phyloP scores from a whole-genome alignment of 1,140 invertebrate genomes.

The Drusus annulatus region DNA sequence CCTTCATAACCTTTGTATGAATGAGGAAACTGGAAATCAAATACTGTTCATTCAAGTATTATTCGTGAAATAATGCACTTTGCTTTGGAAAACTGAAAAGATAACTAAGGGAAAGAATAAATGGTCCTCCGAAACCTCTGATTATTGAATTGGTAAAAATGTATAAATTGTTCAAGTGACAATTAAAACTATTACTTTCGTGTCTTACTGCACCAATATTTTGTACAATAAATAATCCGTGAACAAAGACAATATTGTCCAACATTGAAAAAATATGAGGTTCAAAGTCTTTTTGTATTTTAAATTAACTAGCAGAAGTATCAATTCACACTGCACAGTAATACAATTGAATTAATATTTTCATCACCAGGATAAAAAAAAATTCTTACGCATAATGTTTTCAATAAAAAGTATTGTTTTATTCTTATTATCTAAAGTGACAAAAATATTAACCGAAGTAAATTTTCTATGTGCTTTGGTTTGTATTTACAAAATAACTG shows the following conservation, averaged over 20 bases:
- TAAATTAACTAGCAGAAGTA: conserved; percentile 24
- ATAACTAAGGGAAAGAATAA: neutral
- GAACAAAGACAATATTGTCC: conserved; percentile 9
- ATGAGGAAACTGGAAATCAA: conserved; percentile 23
- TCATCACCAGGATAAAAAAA: conserved; percentile 1
- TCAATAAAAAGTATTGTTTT: conserved; percentile 10
- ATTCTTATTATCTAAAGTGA: conserved; percentile 9
- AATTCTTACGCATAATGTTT: neutral
- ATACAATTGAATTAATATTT: conserved; percentile 6
- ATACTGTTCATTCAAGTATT: neutral
- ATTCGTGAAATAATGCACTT: conserved; percentile 22
- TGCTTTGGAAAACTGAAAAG: conserved; percentile 7
- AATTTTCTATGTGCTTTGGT: conserved; percentile 11
- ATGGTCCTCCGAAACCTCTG: conserved; percentile 33
- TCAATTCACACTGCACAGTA: conserved; percentile 18
- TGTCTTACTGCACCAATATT: neutral
- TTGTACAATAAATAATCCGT: conserved; percentile 5
- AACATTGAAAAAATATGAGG: conserved; percentile 7
- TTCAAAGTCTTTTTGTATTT: conserved; percentile 34
- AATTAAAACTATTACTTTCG: neutral
- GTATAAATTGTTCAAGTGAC: conserved; percentile 17
- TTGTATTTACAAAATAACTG: conserved; percentile 27
- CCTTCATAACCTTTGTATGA: conserved; percentile 31
- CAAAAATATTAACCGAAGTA: conserved; percentile 28
- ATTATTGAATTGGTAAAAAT: conserved; percentile 18